These are phyloP conservation scores for Lutjanus erythropterus DNA, from an alignment of 2,113 vertebrate genomes.

Conservation along the genomic window DNA sequence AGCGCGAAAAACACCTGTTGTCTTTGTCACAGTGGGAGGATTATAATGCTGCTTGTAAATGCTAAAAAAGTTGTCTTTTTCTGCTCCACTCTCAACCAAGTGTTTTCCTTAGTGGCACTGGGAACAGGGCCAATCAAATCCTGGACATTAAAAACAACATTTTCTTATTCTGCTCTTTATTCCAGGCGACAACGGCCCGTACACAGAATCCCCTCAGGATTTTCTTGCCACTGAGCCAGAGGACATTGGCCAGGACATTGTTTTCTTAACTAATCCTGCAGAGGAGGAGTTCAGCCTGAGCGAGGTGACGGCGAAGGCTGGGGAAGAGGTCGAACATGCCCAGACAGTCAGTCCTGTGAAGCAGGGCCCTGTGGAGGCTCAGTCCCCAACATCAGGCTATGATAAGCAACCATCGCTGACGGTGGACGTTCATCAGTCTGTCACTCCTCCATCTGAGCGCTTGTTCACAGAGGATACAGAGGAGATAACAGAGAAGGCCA, in stretches of 20 bases:
- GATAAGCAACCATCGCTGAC: slow-evolving; percentile 11
- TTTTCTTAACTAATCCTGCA: slow-evolving; percentile 86
- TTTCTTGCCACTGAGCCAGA: slow-evolving; percentile 81
- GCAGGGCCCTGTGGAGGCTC: background rate
- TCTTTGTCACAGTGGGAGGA: too few relatives aligned
- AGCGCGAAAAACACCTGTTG: too few relatives aligned
- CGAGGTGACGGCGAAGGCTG: slow-evolving; percentile 65
- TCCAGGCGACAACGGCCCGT: slow-evolving; percentile 74
- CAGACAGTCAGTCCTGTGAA: slow-evolving; percentile 77
- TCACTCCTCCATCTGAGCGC: slow-evolving; percentile 38
- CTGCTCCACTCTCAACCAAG: background rate
- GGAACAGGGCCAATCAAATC: background rate
- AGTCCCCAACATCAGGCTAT: background rate
- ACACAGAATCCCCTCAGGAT: slow-evolving; percentile 79
- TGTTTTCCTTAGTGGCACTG: background rate
- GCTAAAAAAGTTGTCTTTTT: too few relatives aligned
- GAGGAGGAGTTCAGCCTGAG: slow-evolving; percentile 85
- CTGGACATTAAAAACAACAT: background rate
- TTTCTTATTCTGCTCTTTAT: background rate
- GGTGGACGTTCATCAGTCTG: slow-evolving; percentile 1
- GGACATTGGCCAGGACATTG: slow-evolving; percentile 83
- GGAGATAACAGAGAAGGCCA: slow-evolving; percentile 39
- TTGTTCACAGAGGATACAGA: slow-evolving; percentile 22
- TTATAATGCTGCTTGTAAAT: too few relatives aligned
- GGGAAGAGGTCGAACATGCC: slow-evolving; percentile 84